Percentiles rank a stretch among this genome's conserved stretches.
Evolutionary conservation across 2,113 vertebrate species (phyloP).

Genomic region (Lipophrys pholis): DNA sequence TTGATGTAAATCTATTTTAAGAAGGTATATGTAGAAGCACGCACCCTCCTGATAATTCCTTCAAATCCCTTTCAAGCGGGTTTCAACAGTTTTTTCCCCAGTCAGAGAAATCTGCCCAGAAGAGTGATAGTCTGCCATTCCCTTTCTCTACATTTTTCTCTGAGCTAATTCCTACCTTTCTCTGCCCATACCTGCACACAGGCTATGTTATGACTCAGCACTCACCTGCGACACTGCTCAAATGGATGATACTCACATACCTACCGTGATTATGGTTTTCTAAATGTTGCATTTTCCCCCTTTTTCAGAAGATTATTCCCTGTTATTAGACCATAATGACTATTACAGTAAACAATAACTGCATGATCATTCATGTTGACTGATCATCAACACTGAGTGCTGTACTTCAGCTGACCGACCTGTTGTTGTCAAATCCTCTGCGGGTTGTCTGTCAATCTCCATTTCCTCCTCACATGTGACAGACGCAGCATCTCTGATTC

Average conservation of each 20-base stretch:
- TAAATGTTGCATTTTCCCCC: too few species aligned
- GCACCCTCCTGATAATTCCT: slow-evolving; percentile 24
- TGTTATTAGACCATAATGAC: neutral
- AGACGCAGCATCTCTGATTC: slow-evolving; percentile 42
- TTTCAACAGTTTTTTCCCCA: slow-evolving; percentile 26
- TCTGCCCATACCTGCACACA: neutral
- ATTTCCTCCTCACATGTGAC: slow-evolving; percentile 46
- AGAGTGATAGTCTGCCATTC: neutral
- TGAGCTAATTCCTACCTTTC: neutral
- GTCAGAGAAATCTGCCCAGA: too few species aligned
- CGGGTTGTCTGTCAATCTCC: slow-evolving; percentile 38
- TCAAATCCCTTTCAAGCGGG: slow-evolving; percentile 48
- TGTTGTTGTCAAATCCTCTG: slow-evolving; percentile 71
- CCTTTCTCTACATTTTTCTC: slow-evolving; percentile 1
- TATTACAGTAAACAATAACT: neutral
- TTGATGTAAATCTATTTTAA: slow-evolving; percentile 17
- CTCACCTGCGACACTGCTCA: neutral
- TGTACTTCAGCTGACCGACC: slow-evolving; percentile 54
- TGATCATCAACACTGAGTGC: neutral
- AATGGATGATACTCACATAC: neutral
- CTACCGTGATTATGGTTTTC: neutral
- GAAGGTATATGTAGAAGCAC: slow-evolving; percentile 7
- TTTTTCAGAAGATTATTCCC: too few species aligned
- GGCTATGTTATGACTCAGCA: neutral
- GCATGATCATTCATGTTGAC: neutral